These are phyloP conservation scores for Oeneis ivallda DNA, from an alignment of 2,888 invertebrate genomes.

Conservation along the genomic window DNA sequence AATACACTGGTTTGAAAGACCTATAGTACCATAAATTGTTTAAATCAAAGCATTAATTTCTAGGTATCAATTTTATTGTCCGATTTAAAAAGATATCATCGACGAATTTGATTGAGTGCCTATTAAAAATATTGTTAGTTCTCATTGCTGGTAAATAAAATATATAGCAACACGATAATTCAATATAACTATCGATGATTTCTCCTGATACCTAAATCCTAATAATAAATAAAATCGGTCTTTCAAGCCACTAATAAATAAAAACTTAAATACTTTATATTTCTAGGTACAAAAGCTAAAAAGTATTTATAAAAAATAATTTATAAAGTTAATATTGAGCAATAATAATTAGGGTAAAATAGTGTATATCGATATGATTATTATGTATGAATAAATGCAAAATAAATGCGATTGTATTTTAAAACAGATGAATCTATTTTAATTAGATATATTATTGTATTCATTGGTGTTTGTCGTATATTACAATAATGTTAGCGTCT, in stretches of 20 bases:
- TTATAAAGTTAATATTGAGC: conserved; percentile 59
- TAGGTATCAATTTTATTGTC: neutral
- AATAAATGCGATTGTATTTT: conserved; percentile 57
- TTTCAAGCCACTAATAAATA: conserved; percentile 40
- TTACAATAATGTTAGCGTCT: conserved; percentile 40
- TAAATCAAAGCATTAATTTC: neutral
- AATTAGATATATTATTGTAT: conserved; percentile 50
- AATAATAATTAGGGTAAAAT: conserved; percentile 50
- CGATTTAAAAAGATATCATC: no score
- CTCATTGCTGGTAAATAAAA: no score
- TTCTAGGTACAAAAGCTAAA: conserved; percentile 46
- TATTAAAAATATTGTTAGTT: neutral
- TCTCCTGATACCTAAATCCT: no score
- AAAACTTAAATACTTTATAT: conserved; percentile 48
- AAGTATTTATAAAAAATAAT: conserved; percentile 41
- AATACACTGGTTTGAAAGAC: conserved; percentile 34
- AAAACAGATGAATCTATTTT: conserved; percentile 47
- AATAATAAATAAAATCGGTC: conserved; percentile 21
- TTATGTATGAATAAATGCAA: conserved; percentile 52
- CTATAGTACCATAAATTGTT: conserved; percentile 12
- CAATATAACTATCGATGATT: no score
- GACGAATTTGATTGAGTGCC: neutral
- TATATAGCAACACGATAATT: no score
- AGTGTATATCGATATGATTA: neutral
- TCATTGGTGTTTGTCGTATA: conserved; percentile 64